Evolutionary conservation across 2,888 invertebrate genomes (phyloP).

Genomic region (Leptura quadrifasciata): DNA sequence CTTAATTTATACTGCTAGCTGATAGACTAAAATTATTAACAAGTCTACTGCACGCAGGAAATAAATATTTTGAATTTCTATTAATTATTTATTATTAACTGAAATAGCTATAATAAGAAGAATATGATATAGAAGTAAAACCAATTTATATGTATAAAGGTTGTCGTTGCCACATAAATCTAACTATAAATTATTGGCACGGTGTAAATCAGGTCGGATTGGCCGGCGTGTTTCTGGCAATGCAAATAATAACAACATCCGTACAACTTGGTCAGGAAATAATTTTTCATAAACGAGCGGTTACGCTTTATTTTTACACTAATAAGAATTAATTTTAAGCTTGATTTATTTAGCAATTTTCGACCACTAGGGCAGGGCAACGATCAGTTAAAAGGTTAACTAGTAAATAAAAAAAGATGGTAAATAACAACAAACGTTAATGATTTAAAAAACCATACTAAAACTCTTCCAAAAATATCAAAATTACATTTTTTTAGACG

Average conservation of each 20-base stretch:
- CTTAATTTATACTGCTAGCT: no score
- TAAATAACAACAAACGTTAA: no score
- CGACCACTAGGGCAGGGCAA: neutral
- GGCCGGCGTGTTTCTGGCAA: neutral
- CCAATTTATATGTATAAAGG: neutral
- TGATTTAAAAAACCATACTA: no score
- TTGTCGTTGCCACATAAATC: neutral
- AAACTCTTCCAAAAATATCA: no score
- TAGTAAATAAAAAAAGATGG: no score
- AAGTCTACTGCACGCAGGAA: neutral
- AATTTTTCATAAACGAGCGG: neutral
- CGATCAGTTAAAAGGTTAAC: neutral
- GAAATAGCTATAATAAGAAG: neutral
- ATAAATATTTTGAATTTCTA: neutral
- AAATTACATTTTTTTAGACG: no score
- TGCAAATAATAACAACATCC: neutral
- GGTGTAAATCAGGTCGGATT: neutral
- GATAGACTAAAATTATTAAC: no score
- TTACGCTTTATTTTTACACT: neutral
- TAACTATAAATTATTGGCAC: slow-evolving; percentile 2
- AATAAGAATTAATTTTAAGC: neutral
- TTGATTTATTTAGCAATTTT: neutral
- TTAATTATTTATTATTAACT: neutral
- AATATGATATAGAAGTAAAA: neutral
- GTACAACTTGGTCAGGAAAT: neutral